phyloP scores from a whole-genome alignment of 2,888 invertebrate species.

The Ephialtes manifestator region DNA sequence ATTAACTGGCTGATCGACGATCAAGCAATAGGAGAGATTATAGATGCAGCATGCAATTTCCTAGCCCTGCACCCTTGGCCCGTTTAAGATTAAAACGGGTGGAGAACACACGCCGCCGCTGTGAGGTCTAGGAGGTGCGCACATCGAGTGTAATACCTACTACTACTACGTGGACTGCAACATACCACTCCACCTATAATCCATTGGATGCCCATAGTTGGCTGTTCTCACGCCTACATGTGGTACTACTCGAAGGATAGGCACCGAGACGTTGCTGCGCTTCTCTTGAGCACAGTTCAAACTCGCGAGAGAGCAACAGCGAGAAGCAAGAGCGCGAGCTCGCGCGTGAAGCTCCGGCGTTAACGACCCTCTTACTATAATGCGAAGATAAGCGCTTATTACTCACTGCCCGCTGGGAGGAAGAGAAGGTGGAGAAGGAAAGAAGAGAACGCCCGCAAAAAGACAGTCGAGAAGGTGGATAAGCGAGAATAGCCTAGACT shows the following conservation, averaged over 20 bases:
- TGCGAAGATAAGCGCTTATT: slow-evolving; percentile 81
- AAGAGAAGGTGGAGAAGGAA: slow-evolving; percentile 47
- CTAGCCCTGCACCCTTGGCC: slow-evolving; percentile 49
- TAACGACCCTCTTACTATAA: slow-evolving; percentile 80
- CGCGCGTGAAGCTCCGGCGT: slow-evolving; percentile 76
- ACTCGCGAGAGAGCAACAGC: slow-evolving; percentile 34
- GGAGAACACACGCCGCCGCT: slow-evolving; percentile 38
- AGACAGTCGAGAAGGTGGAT: slow-evolving; percentile 27
- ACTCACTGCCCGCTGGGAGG: slow-evolving; percentile 73
- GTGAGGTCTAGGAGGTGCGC: slow-evolving; percentile 16
- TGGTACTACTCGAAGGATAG: slow-evolving; percentile 57
- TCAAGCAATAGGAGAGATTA: slow-evolving; percentile 16
- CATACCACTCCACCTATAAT: slow-evolving; percentile 36
- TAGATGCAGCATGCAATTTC: slow-evolving; percentile 56
- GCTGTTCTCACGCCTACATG: slow-evolving; percentile 68
- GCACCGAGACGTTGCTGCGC: slow-evolving; percentile 34
- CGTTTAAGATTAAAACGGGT: slow-evolving; percentile 56
- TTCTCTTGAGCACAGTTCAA: slow-evolving; percentile 8
- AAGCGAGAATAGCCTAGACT: slow-evolving; percentile 45
- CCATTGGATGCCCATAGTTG: slow-evolving; percentile 58
- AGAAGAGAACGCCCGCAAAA: slow-evolving; percentile 38
- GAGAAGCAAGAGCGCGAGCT: slow-evolving; percentile 50
- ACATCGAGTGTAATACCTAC: slow-evolving; percentile 12
- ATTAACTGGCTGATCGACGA: slow-evolving; percentile 42
- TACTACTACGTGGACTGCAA: slow-evolving; percentile 34